Conservation (phyloP, 2,888 invertebrate species). For the Imbricaverruca yamaguchii region DNA sequence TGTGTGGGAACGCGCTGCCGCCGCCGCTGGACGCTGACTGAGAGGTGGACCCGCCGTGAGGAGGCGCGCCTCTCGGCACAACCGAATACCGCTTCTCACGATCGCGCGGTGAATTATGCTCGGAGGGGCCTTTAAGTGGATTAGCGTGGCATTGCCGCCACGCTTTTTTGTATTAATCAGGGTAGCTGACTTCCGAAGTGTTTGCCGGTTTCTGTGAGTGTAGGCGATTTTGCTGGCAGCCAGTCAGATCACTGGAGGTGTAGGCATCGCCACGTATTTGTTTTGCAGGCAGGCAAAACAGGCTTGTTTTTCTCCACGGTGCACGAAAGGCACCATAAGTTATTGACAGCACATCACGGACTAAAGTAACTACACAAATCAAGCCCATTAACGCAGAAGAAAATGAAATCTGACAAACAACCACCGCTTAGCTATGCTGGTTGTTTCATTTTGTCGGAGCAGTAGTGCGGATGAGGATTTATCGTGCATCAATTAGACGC, state of each 20-base stretch:
- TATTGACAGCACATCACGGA: neutral
- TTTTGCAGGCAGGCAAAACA: neutral
- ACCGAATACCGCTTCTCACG: neutral
- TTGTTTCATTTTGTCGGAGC: neutral
- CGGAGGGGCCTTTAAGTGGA: neutral
- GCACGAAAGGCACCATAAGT: neutral
- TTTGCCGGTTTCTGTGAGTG: neutral
- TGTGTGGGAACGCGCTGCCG: neutral
- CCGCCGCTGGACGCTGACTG: neutral
- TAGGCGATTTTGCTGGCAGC: neutral
- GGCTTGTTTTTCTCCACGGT: neutral
- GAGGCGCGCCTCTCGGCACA: neutral
- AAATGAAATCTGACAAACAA: neutral
- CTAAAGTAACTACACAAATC: neutral
- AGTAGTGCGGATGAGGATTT: too few relatives aligned
- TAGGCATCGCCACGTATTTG: neutral
- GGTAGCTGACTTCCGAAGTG: conserved; percentile 3
- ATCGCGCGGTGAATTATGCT: neutral
- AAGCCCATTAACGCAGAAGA: neutral
- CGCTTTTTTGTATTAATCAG: neutral
- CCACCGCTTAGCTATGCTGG: neutral
- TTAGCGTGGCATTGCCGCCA: neutral
- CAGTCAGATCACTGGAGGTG: too few relatives aligned
- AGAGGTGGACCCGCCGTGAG: neutral
- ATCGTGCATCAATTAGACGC: neutral